Conservation (phyloP, 1,140 invertebrate genomes). For the Rhagoletis zephyria region DNA sequence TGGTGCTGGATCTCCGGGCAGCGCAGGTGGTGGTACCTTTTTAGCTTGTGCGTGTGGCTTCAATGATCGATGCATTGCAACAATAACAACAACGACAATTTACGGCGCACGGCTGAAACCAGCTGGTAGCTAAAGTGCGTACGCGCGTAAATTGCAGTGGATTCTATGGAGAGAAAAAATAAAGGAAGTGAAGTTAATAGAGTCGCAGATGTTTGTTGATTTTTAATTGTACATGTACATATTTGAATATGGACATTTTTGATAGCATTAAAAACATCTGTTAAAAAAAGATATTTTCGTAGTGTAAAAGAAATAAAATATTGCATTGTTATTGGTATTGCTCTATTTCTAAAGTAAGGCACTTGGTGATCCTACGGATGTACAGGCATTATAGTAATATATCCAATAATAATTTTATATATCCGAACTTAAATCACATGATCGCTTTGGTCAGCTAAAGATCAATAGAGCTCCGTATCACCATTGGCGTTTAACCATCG, state of each 20-base stretch:
- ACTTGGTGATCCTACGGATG: no score
- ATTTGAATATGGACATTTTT: no score
- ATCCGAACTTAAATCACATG: no score
- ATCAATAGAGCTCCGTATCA: no score
- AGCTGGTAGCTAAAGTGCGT: slow-evolving; percentile 14
- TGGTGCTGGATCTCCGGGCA: slow-evolving; percentile 77
- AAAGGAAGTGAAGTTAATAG: background rate
- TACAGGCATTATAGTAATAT: no score
- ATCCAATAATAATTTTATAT: no score
- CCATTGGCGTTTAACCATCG: no score
- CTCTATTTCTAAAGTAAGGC: no score
- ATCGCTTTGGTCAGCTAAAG: no score
- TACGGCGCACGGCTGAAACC: slow-evolving; percentile 27
- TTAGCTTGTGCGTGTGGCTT: slow-evolving; percentile 82
- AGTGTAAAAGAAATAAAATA: background rate
- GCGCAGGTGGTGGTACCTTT: slow-evolving; percentile 86
- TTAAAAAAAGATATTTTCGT: background rate
- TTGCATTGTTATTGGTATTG: no score
- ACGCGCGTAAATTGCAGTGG: slow-evolving; percentile 13
- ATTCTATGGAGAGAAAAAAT: background rate
- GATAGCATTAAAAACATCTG: background rate
- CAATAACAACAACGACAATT: background rate
- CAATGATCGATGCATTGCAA: slow-evolving; percentile 80
- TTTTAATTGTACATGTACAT: no score
- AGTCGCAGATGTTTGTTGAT: background rate